Evolutionary conservation across 2,797 vertebrate genomes (phyloP).

Genomic region (Centroberyx gerrardi): DNA sequence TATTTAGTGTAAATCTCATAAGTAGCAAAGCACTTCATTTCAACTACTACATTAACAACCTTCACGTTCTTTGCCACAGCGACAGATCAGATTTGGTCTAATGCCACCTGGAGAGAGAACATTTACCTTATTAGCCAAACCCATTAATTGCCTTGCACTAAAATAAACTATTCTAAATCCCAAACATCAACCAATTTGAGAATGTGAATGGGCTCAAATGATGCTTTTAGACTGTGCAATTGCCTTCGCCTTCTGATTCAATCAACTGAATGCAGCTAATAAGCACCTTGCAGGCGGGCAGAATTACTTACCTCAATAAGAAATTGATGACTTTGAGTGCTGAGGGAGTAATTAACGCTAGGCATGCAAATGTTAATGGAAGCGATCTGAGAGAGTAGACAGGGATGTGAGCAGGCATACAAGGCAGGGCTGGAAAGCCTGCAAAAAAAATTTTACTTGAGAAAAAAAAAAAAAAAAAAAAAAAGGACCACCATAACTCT

Average conservation of each 20-base stretch:
- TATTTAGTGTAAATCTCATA: conserved; percentile 3
- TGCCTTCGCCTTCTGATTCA: conserved; percentile 84
- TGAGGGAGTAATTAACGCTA: conserved; percentile 78
- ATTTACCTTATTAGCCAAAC: conserved; percentile 85
- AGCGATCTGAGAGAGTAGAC: conserved; percentile 57
- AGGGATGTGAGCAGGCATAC: background rate
- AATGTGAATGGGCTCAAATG: conserved; percentile 63
- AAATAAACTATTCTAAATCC: conserved; percentile 70
- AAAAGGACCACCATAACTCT: background rate
- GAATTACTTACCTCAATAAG: conserved; percentile 75
- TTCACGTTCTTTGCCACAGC: background rate
- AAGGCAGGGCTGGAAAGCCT: background rate
- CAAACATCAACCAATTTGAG: conserved; percentile 66
- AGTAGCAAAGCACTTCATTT: background rate
- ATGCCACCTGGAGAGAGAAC: conserved; percentile 74
- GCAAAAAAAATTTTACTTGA: too few relatives aligned
- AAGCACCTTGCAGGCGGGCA: conserved; percentile 74
- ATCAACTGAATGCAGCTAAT: conserved; percentile 85
- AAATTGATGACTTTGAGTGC: conserved; percentile 49
- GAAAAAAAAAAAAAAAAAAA: background rate
- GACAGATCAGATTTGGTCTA: conserved; percentile 68
- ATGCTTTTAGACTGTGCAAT: conserved; percentile 83
- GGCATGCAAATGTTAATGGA: conserved; percentile 72
- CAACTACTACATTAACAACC: background rate
- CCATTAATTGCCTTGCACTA: conserved; percentile 68